Evolutionary conservation across 2,797 vertebrate species (phyloP).

Genomic region (Melanotaenia nigrans): DNA sequence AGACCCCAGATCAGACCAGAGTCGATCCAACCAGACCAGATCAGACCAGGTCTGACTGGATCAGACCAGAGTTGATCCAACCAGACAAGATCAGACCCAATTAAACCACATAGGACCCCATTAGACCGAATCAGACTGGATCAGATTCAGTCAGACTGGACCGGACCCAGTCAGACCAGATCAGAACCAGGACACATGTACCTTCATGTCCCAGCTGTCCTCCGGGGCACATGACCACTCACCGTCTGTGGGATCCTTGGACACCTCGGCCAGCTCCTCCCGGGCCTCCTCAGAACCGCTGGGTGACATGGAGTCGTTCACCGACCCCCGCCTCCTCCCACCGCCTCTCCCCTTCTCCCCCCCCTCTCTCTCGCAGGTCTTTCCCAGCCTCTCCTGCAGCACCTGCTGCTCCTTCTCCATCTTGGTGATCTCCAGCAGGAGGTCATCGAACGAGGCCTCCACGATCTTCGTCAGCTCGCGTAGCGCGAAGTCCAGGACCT

Average conservation of each 20-base stretch:
- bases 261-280: slow-evolving; percentile 36
- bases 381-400: slow-evolving; percentile 63
- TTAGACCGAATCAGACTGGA: too few species aligned
- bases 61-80: too few species aligned
- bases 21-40: too few species aligned
- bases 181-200: neutral
- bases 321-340: slow-evolving; percentile 48
- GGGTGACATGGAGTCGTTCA: slow-evolving; percentile 68
- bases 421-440: slow-evolving; percentile 83
- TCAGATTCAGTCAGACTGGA: too few species aligned
- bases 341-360: slow-evolving; percentile 5
- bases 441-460: slow-evolving; percentile 84
- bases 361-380: neutral
- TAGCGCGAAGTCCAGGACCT: slow-evolving; percentile 80
- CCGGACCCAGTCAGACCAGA: neutral
- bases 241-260: slow-evolving; percentile 50
- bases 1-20: too few species aligned
- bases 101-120: too few species aligned
- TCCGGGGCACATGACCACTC: slow-evolving; percentile 13
- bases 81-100: too few species aligned
- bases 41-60: too few species aligned
- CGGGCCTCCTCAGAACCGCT: slow-evolving; percentile 69
- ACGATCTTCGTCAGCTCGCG: slow-evolving; percentile 83
- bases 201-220: too few species aligned
- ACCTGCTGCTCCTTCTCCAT: slow-evolving; percentile 77